A percentile compares a stretch with the other conserved stretches of the same genome.
Conservation (phyloP, 2,797 vertebrate species). For the Pangasius mekongensis region DNA sequence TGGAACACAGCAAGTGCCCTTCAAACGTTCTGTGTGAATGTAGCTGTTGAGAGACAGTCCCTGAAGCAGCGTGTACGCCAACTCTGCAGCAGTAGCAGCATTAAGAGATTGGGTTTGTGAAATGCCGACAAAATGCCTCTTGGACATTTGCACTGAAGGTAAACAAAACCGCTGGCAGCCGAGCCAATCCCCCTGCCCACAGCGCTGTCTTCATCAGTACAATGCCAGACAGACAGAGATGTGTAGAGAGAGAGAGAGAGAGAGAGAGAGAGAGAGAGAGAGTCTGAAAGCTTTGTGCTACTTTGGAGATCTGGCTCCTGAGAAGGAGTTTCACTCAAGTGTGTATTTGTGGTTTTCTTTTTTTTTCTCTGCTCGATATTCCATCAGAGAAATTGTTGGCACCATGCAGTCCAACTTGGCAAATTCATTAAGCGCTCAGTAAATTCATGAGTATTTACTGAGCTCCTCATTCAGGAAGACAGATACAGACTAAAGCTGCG, state of each 20-base stretch:
- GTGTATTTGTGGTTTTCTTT: slow-evolving; percentile 45
- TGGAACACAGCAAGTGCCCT: slow-evolving; percentile 56
- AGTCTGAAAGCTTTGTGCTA: slow-evolving; percentile 49
- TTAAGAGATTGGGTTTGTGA: slow-evolving; percentile 63
- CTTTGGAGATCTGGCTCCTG: slow-evolving; percentile 50
- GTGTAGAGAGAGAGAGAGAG: neutral
- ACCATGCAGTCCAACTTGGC: slow-evolving; percentile 31
- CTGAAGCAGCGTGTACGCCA: slow-evolving; percentile 60
- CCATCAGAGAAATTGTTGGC: slow-evolving; percentile 51
- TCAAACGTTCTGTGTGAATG: slow-evolving; percentile 62
- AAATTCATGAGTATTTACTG: slow-evolving; percentile 22
- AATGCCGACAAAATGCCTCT: slow-evolving; percentile 65
- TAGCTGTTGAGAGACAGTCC: slow-evolving; percentile 61
- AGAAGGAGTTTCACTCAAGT: slow-evolving; percentile 56
- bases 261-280: slow-evolving; percentile 32
- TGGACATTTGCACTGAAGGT: slow-evolving; percentile 68
- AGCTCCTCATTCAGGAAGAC: slow-evolving; percentile 29
- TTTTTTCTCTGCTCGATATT: slow-evolving; percentile 42
- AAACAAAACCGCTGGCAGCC: slow-evolving; percentile 67
- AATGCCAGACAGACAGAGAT: slow-evolving; percentile 42
- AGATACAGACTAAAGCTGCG: slow-evolving; percentile 9
- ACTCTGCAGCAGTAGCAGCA: slow-evolving; percentile 58
- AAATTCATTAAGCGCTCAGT: slow-evolving; percentile 21
- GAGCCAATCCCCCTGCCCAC: slow-evolving; percentile 61
- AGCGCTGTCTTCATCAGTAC: slow-evolving; percentile 57